phyloP scores from a whole-genome alignment of 2,797 vertebrate genomes.

The Gallinago solitaria region DNA sequence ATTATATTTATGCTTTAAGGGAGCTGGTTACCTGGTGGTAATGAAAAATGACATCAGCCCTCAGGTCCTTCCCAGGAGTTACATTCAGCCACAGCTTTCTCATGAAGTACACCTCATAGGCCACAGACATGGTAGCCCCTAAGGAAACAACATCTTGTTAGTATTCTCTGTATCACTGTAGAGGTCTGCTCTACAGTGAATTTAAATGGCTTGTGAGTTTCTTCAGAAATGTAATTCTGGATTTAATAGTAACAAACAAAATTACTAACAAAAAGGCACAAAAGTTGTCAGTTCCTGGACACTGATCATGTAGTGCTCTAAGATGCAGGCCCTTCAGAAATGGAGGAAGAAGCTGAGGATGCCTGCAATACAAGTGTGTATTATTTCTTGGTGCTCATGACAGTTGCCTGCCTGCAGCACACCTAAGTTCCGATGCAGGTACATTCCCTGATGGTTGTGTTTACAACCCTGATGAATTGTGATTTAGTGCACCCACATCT shows the following conservation, averaged over 20 bases:
- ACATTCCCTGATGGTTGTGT: background rate
- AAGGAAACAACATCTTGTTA: constrained; percentile 7
- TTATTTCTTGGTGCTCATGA: background rate
- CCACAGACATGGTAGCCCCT: constrained; percentile 75
- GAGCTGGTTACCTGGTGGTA: constrained; percentile 89
- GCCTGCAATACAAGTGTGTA: background rate
- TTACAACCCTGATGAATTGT: background rate
- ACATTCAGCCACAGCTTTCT: constrained; percentile 94
- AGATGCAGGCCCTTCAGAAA: background rate
- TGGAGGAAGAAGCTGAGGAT: background rate
- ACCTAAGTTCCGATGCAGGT: background rate
- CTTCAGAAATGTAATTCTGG: background rate
- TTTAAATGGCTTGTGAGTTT: background rate
- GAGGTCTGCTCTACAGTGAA: background rate
- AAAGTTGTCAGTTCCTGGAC: background rate
- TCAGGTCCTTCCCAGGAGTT: constrained; percentile 87
- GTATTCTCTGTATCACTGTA: background rate
- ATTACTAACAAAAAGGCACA: background rate
- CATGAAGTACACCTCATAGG: constrained; percentile 93
- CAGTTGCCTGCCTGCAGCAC: background rate
- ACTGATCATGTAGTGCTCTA: background rate
- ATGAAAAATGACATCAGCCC: constrained; percentile 92
- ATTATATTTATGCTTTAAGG: background rate
- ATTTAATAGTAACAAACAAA: background rate
- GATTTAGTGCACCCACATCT: background rate